Evolutionary conservation across 2,888 invertebrate genomes (phyloP), one percentile per base, ranked within the genome.

Genomic region (Microctonus hyperodae): DNA sequence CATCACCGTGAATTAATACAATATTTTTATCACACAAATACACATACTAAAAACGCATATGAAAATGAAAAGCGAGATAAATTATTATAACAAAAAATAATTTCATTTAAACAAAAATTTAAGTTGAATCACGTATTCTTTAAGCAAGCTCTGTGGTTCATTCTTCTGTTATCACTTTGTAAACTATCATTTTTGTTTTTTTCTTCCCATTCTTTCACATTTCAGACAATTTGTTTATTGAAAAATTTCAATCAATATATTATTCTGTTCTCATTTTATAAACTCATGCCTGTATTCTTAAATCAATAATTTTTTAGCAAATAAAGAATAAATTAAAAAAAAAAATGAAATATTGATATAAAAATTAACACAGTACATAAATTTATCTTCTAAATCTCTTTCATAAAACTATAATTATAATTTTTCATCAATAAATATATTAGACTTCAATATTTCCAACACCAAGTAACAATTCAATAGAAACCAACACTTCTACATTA

Each of bases 281-380:
- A 73, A 70, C 58, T 76, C 79, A 75, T 76, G 74, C 78, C 76
- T 78, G 78, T 79, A 78, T 80, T 79, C 78, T 81, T 77, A 76
- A 78, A 77, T 75, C 72, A 77, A 76, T 80, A 81, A 76, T 81
- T 81, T 81, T 81, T 79, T 79, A 81, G 76, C 71, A 78, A 81
- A 81, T 80, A 81, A 81, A 81, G 75, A 74, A 78, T 75, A 76
- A 76, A 57, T 48, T 68, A 64, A 59, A 69, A 66, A 16, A 1
- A 44, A 44, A 44, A 44, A n/a, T 7, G 7, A 16, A 44, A 16
- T 7, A 16, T 56, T 66, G 56, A 66, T 64, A 66, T 58, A 59
- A 44, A 13, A 16, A 44, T 16, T 44, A 9, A 6, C 7, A 6
- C n/a, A 3, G 7, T 44, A 16, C 2, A 37, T 5, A 13, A 37